Evolutionary conservation across 2,888 invertebrate genomes (phyloP).

Genomic region (Pycnomerus fuliginosus): DNA sequence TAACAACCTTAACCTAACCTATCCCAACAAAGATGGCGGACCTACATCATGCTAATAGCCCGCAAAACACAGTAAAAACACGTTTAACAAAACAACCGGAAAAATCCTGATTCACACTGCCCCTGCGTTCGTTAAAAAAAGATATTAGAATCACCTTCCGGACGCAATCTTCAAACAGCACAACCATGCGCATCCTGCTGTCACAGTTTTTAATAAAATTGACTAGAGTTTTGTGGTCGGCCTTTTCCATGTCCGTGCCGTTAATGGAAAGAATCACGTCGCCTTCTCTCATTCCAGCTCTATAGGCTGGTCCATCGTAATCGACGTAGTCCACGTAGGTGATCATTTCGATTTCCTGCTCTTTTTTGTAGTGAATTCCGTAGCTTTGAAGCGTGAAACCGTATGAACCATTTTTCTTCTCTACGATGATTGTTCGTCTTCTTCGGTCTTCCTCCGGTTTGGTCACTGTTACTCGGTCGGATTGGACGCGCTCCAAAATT

Average conservation of each 20-base stretch:
- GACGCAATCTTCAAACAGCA: constrained; percentile 94
- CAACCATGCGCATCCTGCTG: constrained; percentile 91
- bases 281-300: constrained; percentile 93
- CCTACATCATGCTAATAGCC: no score
- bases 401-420: constrained; percentile 86
- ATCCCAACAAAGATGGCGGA: no score
- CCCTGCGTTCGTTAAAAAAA: no score
- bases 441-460: constrained; percentile 84
- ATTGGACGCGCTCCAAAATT: constrained; percentile 70
- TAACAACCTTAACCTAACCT: no score
- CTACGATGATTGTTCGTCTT: constrained; percentile 87
- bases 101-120: no score
- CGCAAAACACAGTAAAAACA: no score
- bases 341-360: constrained; percentile 92
- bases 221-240: constrained; percentile 93
- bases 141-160: constrained; percentile 87
- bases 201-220: constrained; percentile 88
- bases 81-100: no score
- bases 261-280: constrained; percentile 96
- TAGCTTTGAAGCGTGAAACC: constrained; percentile 97
- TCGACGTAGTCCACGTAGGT: constrained; percentile 98
- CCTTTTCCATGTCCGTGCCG: constrained; percentile 91
- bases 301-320: constrained; percentile 86
- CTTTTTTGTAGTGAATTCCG: constrained; percentile 93
- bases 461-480: constrained; percentile 68